These are phyloP conservation scores for Thalassaphorura encarpata DNA, from an alignment of 1,140 invertebrate species.

Conservation along the genomic window DNA sequence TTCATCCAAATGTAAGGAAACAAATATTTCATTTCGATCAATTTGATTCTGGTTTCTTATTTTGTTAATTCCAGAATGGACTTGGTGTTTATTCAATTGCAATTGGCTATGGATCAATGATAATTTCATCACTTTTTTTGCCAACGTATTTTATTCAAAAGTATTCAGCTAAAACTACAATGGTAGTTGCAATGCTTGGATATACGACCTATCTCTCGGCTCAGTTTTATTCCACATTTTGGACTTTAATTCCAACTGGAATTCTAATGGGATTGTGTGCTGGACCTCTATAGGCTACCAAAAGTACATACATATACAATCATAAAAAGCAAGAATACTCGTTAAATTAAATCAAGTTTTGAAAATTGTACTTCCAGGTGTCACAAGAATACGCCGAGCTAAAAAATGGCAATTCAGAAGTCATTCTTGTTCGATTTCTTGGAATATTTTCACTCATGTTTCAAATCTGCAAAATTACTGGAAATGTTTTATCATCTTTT, in stretches of 20 bases:
- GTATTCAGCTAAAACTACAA: constrained; percentile 89
- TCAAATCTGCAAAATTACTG: constrained; percentile 86
- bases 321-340: no score
- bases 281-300: constrained; percentile 92
- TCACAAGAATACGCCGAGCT: constrained; percentile 79
- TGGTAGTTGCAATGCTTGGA: constrained; percentile 79
- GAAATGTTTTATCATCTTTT: constrained; percentile 84
- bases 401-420: constrained; percentile 74
- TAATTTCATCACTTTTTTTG: constrained; percentile 85
- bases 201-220: constrained; percentile 88
- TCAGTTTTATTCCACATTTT: constrained; percentile 82
- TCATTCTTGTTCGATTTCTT: constrained; percentile 88
- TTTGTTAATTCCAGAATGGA: constrained; percentile 3
- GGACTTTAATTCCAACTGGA: constrained; percentile 83
- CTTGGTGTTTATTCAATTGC: constrained; percentile 71
- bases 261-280: constrained; percentile 79
- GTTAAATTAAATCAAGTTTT: no score
- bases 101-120: constrained; percentile 75
- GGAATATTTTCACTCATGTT: constrained; percentile 96
- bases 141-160: constrained; percentile 78
- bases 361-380: constrained; percentile 44
- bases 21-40: no score
- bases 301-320: constrained; percentile 90
- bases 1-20: constrained; percentile 18
- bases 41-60: no score